phyloP scores from a whole-genome alignment of 1,140 invertebrate genomes.

The Homalodisca vitripennis region DNA sequence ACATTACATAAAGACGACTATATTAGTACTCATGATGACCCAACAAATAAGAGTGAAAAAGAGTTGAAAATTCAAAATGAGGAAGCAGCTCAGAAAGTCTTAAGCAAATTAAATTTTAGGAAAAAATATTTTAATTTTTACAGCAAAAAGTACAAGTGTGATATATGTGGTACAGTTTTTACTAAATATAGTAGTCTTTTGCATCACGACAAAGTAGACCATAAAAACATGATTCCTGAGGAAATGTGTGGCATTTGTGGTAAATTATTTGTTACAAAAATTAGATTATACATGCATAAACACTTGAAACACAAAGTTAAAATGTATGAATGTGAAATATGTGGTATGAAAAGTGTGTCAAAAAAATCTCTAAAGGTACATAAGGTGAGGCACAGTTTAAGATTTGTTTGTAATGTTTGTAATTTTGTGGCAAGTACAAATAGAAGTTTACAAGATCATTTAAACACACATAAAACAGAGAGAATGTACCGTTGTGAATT shows the following conservation, averaged over 20 bases:
- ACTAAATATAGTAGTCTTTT: not conserved
- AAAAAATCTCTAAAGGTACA: conserved; percentile 9
- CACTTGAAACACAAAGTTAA: not conserved
- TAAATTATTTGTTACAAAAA: not conserved
- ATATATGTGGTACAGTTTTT: not conserved
- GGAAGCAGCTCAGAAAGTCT: not conserved
- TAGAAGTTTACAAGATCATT: conserved; percentile 1
- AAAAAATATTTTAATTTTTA: not conserved
- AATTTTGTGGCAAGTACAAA: not conserved
- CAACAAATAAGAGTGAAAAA: not conserved
- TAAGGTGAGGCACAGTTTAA: not conserved
- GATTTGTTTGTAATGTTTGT: conserved; percentile 2
- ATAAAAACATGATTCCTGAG: not conserved
- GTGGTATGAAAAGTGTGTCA: not conserved
- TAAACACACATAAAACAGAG: not conserved
- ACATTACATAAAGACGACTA: not conserved
- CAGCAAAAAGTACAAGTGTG: not conserved
- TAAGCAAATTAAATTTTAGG: not conserved
- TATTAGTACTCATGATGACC: not conserved
- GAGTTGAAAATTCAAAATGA: not conserved
- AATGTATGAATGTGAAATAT: conserved; percentile 13
- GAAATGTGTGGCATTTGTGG: not conserved
- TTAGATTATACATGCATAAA: not conserved
- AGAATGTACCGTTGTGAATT: not conserved
- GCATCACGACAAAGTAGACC: conserved; percentile 8